Evolutionary conservation across 2,113 vertebrate species (phyloP).

Genomic region (Amblyornis subalaris): DNA sequence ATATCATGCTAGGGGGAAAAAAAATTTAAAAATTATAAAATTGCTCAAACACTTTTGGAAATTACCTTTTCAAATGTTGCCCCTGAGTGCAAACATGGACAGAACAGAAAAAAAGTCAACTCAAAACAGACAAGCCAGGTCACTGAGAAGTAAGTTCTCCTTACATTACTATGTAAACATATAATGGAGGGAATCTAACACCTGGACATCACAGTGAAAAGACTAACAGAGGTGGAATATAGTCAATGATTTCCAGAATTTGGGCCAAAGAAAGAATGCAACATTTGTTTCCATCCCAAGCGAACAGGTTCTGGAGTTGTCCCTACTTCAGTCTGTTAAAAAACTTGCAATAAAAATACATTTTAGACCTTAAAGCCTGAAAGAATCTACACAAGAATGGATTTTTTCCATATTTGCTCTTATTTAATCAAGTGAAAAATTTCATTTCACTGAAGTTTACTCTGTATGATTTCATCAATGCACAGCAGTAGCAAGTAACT

Average conservation of each 20-base stretch:
- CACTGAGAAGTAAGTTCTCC: background rate
- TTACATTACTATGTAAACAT: background rate
- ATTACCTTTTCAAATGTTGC: background rate
- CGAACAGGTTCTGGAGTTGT: background rate
- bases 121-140: background rate
- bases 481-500: slow-evolving; percentile 17
- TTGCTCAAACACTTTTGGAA: background rate
- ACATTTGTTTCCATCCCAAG: background rate
- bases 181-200: background rate
- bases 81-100: background rate
- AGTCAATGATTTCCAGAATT: background rate
- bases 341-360: background rate
- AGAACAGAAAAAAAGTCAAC: background rate
- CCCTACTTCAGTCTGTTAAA: background rate
- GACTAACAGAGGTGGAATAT: background rate
- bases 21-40: background rate
- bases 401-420: background rate
- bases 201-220: background rate
- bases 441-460: background rate
- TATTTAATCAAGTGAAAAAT: slow-evolving; percentile 23
- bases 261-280: background rate
- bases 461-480: background rate
- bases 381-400: background rate
- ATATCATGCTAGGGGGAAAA: background rate
- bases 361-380: background rate